phyloP scores from a whole-genome alignment of 2,888 invertebrate species.

The Cataglyphis livida region DNA sequence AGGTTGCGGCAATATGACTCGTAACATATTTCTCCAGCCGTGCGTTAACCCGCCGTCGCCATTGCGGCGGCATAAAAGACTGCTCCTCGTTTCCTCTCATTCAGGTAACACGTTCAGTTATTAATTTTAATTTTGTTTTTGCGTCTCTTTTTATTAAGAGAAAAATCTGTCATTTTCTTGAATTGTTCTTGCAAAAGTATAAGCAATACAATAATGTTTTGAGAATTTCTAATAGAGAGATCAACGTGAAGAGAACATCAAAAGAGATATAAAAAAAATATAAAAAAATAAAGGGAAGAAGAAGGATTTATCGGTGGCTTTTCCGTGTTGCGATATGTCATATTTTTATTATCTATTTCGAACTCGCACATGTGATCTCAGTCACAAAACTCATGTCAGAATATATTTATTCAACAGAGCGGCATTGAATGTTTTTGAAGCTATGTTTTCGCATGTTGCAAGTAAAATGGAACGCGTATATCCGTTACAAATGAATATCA shows the following conservation, averaged over 20 bases:
- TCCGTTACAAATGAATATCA: not conserved
- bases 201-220: not conserved
- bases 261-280: not conserved
- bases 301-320: not conserved
- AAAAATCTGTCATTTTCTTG: not conserved
- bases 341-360: not conserved
- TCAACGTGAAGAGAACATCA: not conserved
- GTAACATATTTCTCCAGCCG: slow-evolving; percentile 62
- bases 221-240: not conserved
- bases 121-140: not conserved
- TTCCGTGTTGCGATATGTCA: not conserved
- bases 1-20: slow-evolving; percentile 63
- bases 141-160: not conserved
- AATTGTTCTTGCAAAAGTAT: not conserved
- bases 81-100: slow-evolving; percentile 5
- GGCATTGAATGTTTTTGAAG: not conserved
- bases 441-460: not conserved
- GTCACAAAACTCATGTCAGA: not conserved
- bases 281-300: not conserved
- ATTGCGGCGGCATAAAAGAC: slow-evolving; percentile 55
- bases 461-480: not conserved
- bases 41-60: slow-evolving; percentile 39
- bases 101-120: not conserved
- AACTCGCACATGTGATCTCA: not conserved
- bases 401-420: not conserved